Evolutionary conservation across 2,888 invertebrate genomes (phyloP).

Genomic region (Piscicola geometra): DNA sequence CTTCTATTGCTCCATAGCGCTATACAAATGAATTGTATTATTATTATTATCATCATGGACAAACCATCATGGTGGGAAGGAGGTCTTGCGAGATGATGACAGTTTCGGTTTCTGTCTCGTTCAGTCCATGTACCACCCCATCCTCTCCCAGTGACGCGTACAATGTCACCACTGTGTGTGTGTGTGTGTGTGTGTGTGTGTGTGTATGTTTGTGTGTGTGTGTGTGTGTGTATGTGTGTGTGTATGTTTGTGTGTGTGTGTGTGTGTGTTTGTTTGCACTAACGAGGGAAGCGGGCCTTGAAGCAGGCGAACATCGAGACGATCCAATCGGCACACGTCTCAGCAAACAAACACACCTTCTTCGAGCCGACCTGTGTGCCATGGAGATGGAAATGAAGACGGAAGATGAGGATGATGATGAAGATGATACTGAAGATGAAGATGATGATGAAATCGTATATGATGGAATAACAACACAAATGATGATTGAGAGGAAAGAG

Average conservation of each 20-base stretch:
- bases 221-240: constrained; percentile 50
- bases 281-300: constrained; percentile 81
- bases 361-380: constrained; percentile 48
- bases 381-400: too few species aligned
- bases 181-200: not conserved
- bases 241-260: not conserved
- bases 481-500: too few species aligned
- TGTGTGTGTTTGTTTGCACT: constrained; percentile 41
- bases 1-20: too few species aligned
- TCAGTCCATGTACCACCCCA: constrained; percentile 90
- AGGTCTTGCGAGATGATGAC: constrained; percentile 89
- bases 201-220: not conserved
- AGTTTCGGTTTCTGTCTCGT: constrained; percentile 88
- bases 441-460: too few species aligned
- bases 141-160: constrained; percentile 95
- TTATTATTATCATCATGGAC: too few species aligned
- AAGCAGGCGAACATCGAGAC: constrained; percentile 91
- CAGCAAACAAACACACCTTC: constrained; percentile 84
- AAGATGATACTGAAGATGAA: too few species aligned
- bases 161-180: constrained; percentile 75
- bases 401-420: too few species aligned
- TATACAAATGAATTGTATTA: too few species aligned
- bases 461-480: too few species aligned
- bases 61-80: constrained; percentile 72
- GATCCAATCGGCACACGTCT: constrained; percentile 97